Evolutionary conservation across 1,140 invertebrate genomes (phyloP).

Genomic region (Octopus sinensis): DNA sequence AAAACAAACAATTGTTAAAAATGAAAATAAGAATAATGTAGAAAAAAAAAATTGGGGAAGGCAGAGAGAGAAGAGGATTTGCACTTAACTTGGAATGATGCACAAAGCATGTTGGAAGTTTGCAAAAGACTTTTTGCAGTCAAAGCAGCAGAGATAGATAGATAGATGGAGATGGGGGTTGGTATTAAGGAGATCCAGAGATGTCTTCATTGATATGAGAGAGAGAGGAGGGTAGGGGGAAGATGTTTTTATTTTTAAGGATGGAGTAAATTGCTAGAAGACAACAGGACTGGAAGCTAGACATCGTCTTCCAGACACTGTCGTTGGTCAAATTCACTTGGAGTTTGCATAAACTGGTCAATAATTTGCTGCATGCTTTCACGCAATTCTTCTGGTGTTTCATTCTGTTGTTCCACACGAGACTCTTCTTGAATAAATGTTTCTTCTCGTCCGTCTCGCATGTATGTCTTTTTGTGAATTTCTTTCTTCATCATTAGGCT

Average conservation of each 20-base stretch:
- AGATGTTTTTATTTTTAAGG: background rate
- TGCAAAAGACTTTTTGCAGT: background rate
- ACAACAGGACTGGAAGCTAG: conserved; percentile 13
- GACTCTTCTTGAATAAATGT: conserved; percentile 48
- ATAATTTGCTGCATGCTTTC: conserved; percentile 53
- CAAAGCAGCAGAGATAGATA: background rate
- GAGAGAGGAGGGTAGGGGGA: background rate
- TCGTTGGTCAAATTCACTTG: conserved; percentile 23
- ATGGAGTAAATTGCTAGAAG: background rate
- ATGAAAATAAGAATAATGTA: too few relatives aligned
- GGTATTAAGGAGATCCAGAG: background rate
- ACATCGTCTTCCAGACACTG: conserved; percentile 27
- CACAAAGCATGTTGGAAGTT: background rate
- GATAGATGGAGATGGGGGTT: background rate
- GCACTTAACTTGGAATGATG: too few relatives aligned
- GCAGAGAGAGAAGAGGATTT: too few relatives aligned
- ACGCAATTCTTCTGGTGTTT: conserved; percentile 51
- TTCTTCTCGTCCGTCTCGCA: conserved; percentile 50
- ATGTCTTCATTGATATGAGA: too few relatives aligned
- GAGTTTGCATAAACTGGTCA: conserved; percentile 51
- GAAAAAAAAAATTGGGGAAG: too few relatives aligned
- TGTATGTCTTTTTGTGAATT: conserved; percentile 50
- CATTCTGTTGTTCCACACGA: conserved; percentile 48
- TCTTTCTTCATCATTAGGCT: conserved; percentile 54
- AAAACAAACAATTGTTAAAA: too few relatives aligned